A percentile compares a stretch with the other conserved stretches of the same genome.
These are phyloP conservation scores for Vultur gryphus DNA, from an alignment of 2,797 vertebrate species.

Conservation along the genomic window DNA sequence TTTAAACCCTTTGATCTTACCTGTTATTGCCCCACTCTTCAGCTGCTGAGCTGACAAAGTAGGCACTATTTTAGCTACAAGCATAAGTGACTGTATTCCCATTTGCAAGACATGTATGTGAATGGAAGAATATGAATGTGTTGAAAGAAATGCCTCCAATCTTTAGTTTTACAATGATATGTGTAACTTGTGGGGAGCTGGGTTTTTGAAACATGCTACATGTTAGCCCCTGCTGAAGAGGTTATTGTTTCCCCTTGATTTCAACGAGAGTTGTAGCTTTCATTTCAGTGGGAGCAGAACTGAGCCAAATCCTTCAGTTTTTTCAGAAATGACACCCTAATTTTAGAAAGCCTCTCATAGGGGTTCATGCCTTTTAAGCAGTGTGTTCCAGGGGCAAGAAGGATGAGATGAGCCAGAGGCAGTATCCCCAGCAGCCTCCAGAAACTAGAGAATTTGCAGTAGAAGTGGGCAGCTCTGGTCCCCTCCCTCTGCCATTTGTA, in stretches of 20 bases:
- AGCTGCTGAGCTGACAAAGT: slow-evolving; percentile 75
- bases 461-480: not conserved
- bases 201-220: not conserved
- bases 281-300: not conserved
- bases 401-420: not conserved
- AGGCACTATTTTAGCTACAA: slow-evolving; percentile 50
- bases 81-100: not conserved
- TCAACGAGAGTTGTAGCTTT: not conserved
- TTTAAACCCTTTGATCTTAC: slow-evolving; percentile 78
- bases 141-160: not conserved
- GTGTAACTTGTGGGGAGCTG: not conserved
- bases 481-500: not conserved
- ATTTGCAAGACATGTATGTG: not conserved
- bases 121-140: not conserved
- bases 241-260: not conserved
- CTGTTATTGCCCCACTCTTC: slow-evolving; percentile 58
- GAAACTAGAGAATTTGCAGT: not conserved
- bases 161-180: not conserved
- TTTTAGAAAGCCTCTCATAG: not conserved
- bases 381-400: not conserved
- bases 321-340: not conserved
- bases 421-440: not conserved
- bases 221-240: not conserved
- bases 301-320: not conserved
- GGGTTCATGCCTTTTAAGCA: not conserved